Conservation (phyloP, 2,797 vertebrate genomes). For the Clamator glandarius region DNA sequence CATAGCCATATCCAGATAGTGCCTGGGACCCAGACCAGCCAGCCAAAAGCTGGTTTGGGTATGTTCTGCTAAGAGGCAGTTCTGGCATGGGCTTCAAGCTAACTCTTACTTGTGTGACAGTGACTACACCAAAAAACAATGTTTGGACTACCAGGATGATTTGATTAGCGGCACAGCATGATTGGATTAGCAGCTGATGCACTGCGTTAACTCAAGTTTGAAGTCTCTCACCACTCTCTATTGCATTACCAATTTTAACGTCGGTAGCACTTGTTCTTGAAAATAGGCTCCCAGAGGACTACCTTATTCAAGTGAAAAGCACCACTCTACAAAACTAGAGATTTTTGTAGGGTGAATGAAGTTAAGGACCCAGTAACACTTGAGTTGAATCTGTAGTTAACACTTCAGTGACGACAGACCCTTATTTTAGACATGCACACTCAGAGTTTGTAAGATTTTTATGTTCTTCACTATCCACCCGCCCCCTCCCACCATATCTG, state of each 20-base stretch:
- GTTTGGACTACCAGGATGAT: not conserved
- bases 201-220: not conserved
- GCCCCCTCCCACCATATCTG: fast-evolving
- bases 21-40: not conserved
- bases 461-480: too few species aligned
- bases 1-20: not conserved
- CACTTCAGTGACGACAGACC: not conserved
- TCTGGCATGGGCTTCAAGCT: not conserved
- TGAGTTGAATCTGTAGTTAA: not conserved
- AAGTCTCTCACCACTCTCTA: not conserved
- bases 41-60: not conserved
- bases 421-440: not conserved
- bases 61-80: not conserved
- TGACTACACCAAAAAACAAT: not conserved
- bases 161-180: not conserved
- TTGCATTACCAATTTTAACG: not conserved
- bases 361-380: not conserved
- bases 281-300: not conserved
- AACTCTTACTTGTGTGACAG: not conserved
- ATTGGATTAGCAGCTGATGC: slow-evolving; percentile 7
- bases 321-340: not conserved
- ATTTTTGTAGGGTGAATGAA: not conserved
- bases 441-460: not conserved
- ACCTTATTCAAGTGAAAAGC: not conserved
- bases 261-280: not conserved